phyloP scores from a whole-genome alignment of 2,888 invertebrate species.

The Cinara cedri region DNA sequence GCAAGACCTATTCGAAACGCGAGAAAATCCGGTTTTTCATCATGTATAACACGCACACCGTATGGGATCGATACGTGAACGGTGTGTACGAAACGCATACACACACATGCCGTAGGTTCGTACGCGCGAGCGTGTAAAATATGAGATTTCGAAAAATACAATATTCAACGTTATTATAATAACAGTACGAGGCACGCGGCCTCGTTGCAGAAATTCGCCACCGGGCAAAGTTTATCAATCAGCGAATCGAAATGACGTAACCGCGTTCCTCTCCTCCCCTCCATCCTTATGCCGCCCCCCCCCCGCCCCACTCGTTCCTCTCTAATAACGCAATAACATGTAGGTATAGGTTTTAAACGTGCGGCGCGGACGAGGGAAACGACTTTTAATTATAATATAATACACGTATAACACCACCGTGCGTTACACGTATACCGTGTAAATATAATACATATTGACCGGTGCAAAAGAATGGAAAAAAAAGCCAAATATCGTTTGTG shows the following conservation, averaged over 20 bases:
- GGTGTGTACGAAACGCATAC: neutral
- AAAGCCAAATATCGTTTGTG: neutral
- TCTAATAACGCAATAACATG: too few species aligned
- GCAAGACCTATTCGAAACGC: neutral
- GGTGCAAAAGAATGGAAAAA: slow-evolving; percentile 1
- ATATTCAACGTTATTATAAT: neutral
- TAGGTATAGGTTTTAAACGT: too few species aligned
- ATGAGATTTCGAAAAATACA: neutral
- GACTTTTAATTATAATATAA: neutral
- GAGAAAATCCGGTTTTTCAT: slow-evolving; percentile 37
- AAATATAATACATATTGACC: neutral
- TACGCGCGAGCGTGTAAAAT: too few species aligned
- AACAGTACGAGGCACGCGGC: neutral
- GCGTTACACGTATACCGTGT: neutral
- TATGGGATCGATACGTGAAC: slow-evolving; percentile 13
- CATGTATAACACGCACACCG: slow-evolving; percentile 14
- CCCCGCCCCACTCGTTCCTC: too few species aligned
- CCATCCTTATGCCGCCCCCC: too few species aligned
- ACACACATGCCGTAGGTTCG: too few species aligned
- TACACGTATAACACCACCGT: neutral
- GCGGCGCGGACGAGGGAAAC: too few species aligned
- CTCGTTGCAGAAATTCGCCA: neutral
- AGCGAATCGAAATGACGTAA: too few species aligned
- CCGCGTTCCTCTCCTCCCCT: too few species aligned
- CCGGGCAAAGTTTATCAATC: neutral